phyloP scores from a whole-genome alignment of 2,888 invertebrate species.

The Thumatha senex region DNA sequence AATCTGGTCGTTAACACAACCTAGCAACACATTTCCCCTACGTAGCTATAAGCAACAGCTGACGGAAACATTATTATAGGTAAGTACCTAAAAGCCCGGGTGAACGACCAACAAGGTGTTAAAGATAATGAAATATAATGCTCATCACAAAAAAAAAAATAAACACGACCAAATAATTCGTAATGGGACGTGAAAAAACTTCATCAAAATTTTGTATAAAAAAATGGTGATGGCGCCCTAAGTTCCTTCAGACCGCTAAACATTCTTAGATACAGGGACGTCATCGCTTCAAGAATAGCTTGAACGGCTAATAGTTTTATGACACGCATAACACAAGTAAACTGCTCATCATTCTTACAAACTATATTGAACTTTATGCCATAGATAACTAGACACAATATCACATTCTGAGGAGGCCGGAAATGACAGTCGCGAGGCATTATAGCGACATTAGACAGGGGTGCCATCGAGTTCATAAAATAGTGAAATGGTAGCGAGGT shows the following conservation, averaged over 20 bases:
- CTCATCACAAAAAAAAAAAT: conserved; percentile 56
- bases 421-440: conserved; percentile 74
- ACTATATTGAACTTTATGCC: conserved; percentile 51
- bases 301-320: conserved; percentile 83
- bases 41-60: too few relatives aligned
- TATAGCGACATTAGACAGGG: conserved; percentile 74
- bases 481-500: conserved; percentile 63
- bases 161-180: conserved; percentile 70
- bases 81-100: conserved; percentile 24
- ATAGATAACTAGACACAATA: conserved; percentile 45
- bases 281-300: conserved; percentile 77
- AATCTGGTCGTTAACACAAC: too few relatives aligned
- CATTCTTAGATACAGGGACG: conserved; percentile 56
- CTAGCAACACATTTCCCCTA: too few relatives aligned
- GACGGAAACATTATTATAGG: too few relatives aligned
- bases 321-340: conserved; percentile 76
- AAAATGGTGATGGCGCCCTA: conserved; percentile 62
- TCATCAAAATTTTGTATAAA: conserved; percentile 56
- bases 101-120: conserved; percentile 68
- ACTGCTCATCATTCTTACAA: conserved; percentile 34
- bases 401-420: conserved; percentile 38
- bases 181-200: conserved; percentile 72
- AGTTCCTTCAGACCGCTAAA: conserved; percentile 57
- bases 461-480: conserved; percentile 68
- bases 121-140: conserved; percentile 75